phyloP scores from a whole-genome alignment of 2,113 vertebrate genomes.

The Sardina pilchardus region DNA sequence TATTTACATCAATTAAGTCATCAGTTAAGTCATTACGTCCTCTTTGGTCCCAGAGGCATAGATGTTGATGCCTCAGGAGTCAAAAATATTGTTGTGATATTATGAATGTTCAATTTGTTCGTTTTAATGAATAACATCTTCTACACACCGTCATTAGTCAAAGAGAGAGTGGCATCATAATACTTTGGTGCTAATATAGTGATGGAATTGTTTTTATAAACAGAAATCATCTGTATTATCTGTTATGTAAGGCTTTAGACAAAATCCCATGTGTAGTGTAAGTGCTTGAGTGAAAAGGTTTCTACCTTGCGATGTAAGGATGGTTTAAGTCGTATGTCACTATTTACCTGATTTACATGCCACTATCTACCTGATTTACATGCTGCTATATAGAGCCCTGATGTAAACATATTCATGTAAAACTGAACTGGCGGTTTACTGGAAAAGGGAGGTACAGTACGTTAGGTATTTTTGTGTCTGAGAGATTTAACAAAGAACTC shows the following conservation, averaged over 20 bases:
- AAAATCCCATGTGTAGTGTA: no score
- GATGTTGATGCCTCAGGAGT: background rate
- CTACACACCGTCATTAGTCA: no score
- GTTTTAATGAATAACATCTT: background rate
- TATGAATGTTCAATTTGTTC: background rate
- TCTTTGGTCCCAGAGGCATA: background rate
- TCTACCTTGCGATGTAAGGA: no score
- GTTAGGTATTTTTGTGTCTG: background rate
- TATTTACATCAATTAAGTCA: slow-evolving; percentile 15
- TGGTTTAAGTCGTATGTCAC: background rate
- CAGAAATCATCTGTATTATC: background rate
- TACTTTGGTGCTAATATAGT: no score
- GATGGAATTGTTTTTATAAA: no score
- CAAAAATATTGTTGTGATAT: background rate
- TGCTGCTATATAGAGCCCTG: background rate
- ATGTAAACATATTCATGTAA: background rate
- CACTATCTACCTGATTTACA: background rate
- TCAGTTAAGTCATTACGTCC: background rate
- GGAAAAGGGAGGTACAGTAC: background rate
- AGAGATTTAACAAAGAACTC: background rate
- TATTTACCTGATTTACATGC: background rate
- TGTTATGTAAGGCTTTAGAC: background rate
- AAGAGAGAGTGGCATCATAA: no score
- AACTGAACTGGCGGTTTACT: background rate
- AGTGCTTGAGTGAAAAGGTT: background rate